Conservation (phyloP, 2,113 vertebrate genomes). For the Bubalus kerabau region DNA sequence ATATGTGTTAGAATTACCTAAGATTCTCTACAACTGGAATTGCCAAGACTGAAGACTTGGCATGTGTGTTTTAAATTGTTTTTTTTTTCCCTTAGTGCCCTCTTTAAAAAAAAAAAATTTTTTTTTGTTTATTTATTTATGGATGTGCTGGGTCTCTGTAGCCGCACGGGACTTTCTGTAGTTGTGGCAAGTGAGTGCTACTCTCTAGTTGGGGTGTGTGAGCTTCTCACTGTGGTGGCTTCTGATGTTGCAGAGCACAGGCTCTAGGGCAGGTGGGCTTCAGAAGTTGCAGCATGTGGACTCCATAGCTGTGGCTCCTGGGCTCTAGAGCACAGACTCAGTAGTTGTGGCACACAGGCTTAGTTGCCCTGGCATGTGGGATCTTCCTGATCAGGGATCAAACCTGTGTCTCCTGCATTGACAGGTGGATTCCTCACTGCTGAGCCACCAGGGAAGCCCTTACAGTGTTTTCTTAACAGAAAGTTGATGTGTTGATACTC, state of each 20-base stretch:
- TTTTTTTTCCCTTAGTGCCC: too few relatives aligned
- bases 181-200: not conserved
- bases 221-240: not conserved
- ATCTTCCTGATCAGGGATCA: not conserved
- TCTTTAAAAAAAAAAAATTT: not conserved
- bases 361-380: not conserved
- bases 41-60: not conserved
- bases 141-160: not conserved
- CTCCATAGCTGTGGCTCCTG: not conserved
- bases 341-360: not conserved
- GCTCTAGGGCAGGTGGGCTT: too few relatives aligned
- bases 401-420: not conserved
- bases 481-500: not conserved
- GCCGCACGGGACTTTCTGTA: fast-evolving
- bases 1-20: not conserved
- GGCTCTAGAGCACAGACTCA: not conserved
- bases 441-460: not conserved
- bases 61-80: not conserved
- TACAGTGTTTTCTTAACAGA: not conserved
- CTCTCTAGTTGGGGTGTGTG: not conserved
- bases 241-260: not conserved
- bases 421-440: not conserved
- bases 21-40: not conserved
- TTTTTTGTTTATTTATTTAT: not conserved
- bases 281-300: not conserved